Evolutionary conservation across 1,140 invertebrate genomes (phyloP), one percentile per base, ranked within the genome.

Genomic region (Cheumatopsyche charites): DNA sequence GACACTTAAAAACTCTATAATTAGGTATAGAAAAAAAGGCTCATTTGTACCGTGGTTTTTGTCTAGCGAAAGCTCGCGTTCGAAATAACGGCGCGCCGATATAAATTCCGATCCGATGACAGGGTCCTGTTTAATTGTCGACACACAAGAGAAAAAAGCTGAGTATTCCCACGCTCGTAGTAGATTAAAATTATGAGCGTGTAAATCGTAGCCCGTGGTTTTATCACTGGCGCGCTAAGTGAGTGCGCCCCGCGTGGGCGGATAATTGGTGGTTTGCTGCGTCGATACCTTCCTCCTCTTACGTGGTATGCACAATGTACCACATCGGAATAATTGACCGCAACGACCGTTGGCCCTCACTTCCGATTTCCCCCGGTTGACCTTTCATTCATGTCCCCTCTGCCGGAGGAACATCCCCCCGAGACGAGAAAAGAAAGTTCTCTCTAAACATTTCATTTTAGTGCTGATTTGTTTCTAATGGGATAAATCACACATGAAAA

Each of bases 191-290:
- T 70, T 70, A 70, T 70, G 67, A 45, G 43, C 42, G 58, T 61
- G 49, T 70, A 70, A 61, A 61, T 61, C 41, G 67, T 62, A 62
- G 49, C 25, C 52, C 52, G 29, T 62, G 67, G 49, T 70, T 70
- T 70, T 70, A 70, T 70, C 67, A 70, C 67, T 70, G 67, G 29
- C 42, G 43, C 25, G 47, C 52, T 58, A 58, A 68, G 67, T 68
- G 52, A 68, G 52, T 55, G 47, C 43, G 52, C 49, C 19, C 49
- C 67, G 67, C 55, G 67, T 70, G 67, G 67, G 67, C 26, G 55
- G 49, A 70, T 70, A 70, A 70, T 70, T 70, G 67, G 41, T 61
- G 67, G 67, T 55, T 70, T 68, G 67, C 62, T 36, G 15, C 55
- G 17, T 61, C 55, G 41, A 70, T 70, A 70, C 67, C 67, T 68